Evolutionary conservation across 1,140 invertebrate genomes (phyloP), one percentile per base, ranked within the genome.

Genomic region (Meloidogyne chitwoodi): DNA sequence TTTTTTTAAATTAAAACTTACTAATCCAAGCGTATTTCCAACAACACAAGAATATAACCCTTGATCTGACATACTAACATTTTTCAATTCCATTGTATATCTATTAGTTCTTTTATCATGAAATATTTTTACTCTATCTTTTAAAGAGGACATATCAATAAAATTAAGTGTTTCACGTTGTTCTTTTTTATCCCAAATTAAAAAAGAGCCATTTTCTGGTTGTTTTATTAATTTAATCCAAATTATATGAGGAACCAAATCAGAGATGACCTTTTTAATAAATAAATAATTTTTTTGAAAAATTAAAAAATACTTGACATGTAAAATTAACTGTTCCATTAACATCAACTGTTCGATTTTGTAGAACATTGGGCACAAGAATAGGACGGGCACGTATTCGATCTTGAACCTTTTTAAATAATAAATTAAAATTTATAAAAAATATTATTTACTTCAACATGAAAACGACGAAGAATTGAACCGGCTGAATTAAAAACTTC

Each of bases 31-130:
- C 14, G 79, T 82, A 62, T 87, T 87, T 44, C 85, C 85, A 68
- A 80, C 85, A 24, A 86, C 72, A 72, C 85, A 86, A 0, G 83
- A 83, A 67, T 86, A 86, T 5, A 87, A 75, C 61, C 85, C 85
- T 74, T 86, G 83, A 78, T 86, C 85, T 11, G 75, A 75, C 12
- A 81, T 29, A 38, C 77, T 64, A 31, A 87, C 85, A 76, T 87
- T 82, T 29, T 22, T 61, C 27, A 86, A 78, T 26, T 74, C 72
- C 56, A 86, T 68, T 4, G 84, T 84, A 56, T 85, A 86, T 70
- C 68, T 61, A 56, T 85, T 81, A 22, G 64, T 77, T 10, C 48
- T 12, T 31, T 83, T 83, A 14, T 82, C 68, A 48, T 87, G 80
- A 75, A 77, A 84, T 63, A 87, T 79, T 61, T 79, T 44, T 22